Evolutionary conservation across 2,888 invertebrate species (phyloP), one percentile per base, ranked within the genome.

Genomic region (Chymomyza amoena): DNA sequence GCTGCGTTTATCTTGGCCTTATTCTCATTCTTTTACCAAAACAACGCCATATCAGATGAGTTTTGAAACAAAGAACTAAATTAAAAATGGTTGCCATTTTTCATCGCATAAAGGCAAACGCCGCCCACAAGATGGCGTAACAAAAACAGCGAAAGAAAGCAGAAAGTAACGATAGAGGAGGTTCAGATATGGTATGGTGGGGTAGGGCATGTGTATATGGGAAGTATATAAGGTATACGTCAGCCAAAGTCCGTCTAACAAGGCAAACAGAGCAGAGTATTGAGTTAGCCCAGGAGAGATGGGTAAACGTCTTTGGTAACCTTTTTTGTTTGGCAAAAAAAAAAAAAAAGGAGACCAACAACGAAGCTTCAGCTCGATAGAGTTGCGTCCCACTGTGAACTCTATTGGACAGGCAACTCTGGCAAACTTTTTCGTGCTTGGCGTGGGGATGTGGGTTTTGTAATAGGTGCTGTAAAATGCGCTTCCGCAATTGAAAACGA

Each of bases 31-130:
- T 45, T 13, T 45, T 13, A 13, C 39, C 39, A 45, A 45, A 10
- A 45, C 39, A 13, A 13, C 39, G 13, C 10, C 39, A 3, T 45
- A 54, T 16, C 16, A 54, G 52, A 18, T 57, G 57, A 25, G 25
- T 25, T 57, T 25, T 15, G 20, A 69, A 68, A 71, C 68, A 73
- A 69, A 59, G 20, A 51, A 64, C 66, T 62, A 78, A 83, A 83
- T 78, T 83, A 68, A 83, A 80, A 75, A 56, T 61, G 83, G 75
- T 69, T 61, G 54, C 64, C 57, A 67, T 64, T 70, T 61, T 64
- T 25, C 68, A 13, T 18, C 32, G 45, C n/a, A 39, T 57, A 20
- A 15, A 10, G 39, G 13, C 39, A 13, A 45, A 13, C 39, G 4
- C 10, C 39, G 39, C 39, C 39, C 39, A 45, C 39, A 45, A 45